Base-by-base conservation (phyloP, 30 jellyfish, hydroid and myxozoan genomes). In the Cassiopea andromeda region DNA sequence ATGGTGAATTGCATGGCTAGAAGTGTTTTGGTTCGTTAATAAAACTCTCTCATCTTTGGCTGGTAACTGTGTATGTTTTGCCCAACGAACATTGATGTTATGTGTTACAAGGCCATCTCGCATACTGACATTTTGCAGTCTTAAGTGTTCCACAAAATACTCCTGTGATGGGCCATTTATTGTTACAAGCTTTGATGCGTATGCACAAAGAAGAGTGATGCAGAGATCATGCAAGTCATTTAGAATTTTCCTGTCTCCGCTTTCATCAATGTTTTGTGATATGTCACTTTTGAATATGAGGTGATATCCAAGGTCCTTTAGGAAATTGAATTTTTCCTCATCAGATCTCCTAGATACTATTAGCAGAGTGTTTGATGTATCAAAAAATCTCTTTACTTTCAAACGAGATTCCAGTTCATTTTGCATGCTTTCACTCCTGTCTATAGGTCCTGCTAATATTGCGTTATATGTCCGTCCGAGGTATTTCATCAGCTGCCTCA, bases 81-180 rank as follows among this genome's bases (percentile, higher is more conserved):
- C 98, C 98, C 98, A 94, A 14, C 90, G 69, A 9, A 89, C 97
- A 70, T 88, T 94, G n/a, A 94, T 80, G 48, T 90, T 94, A 15
- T 94, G 91, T 6, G 89, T 80, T 46, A 94, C 97, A 43, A 94
- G 77, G 58, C 98, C 97, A 81, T 94, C 98, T 57, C 45, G 54
- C 86, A 94, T 84, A 46, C 91, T 88, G 19, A 93, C 87, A 82
- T 94, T 94, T 84, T 94, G 98, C 49, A 94, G 85, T 3, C 98
- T 91, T 87, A 94, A 74, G 68, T 94, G 98, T 70, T 94, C 97
- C 46, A 94, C 97, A 71, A 78, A 94, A 72, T 85, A 94, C 27
- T 61, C 89, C 78, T 94, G 94, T 7, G 91, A 19, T 0, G 98
- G 69, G 5, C 94, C 93, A 15, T 77, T 88, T 16, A 90, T 19